These are phyloP conservation scores for Dendroctonus ponderosae DNA, from an alignment of 1,140 invertebrate species.

Conservation along the genomic window DNA sequence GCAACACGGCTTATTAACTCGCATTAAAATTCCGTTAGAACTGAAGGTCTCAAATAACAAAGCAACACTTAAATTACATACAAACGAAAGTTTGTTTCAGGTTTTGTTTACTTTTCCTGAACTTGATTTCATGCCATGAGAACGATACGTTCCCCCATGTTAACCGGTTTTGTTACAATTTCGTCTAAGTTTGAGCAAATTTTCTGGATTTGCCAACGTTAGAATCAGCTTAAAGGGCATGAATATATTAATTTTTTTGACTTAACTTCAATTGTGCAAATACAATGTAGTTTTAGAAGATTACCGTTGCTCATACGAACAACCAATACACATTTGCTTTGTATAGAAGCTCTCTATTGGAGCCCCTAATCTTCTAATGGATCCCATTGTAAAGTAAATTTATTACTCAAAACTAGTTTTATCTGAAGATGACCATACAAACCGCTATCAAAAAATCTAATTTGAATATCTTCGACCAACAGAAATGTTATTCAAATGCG, in stretches of 20 bases:
- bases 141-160: not conserved
- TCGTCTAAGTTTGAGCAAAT: too few species aligned
- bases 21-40: conserved; percentile 22
- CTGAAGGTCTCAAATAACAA: conserved; percentile 18
- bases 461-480: conserved; percentile 31
- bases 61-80: conserved; percentile 21
- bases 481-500: conserved; percentile 31
- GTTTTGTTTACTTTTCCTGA: conserved; percentile 11
- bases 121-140: not conserved
- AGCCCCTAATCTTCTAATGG: conserved; percentile 16
- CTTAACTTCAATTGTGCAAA: too few species aligned
- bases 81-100: conserved; percentile 4
- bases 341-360: too few species aligned
- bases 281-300: too few species aligned
- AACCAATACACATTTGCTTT: too few species aligned
- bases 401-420: conserved; percentile 30
- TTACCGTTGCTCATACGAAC: too few species aligned
- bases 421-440: conserved; percentile 19
- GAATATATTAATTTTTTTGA: too few species aligned
- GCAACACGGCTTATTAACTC: conserved; percentile 7
- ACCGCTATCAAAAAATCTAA: conserved; percentile 22
- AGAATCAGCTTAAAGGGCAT: too few species aligned
- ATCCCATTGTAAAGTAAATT: conserved; percentile 17
- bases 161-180: too few species aligned
- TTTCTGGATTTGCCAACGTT: too few species aligned